Evolutionary conservation across 2,888 invertebrate genomes (phyloP), one percentile per base, ranked within the genome.

Genomic region (Cheilosia soror): DNA sequence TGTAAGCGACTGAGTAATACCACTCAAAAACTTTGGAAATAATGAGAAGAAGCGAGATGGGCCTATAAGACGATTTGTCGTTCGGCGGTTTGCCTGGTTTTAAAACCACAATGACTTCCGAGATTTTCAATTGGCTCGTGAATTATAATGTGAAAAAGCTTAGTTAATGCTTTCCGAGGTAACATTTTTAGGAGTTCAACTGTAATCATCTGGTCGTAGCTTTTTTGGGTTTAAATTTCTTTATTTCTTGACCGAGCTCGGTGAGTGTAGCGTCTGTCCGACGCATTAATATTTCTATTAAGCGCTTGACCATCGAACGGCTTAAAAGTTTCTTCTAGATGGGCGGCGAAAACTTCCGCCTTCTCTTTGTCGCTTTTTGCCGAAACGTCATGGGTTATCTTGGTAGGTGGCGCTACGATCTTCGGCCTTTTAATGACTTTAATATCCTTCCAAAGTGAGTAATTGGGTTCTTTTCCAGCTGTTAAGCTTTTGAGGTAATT

Each of bases 21-120:
- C 15, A 15, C 44, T 44, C n/a, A n/a, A 44, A 44, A 44, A 44
- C 31, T 31, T n/a, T 55, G 27, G 51, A 51, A 13, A 51, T 51
- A 4, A 27, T 27, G 13, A 11, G 27, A 11, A 51, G 51, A 29
- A 51, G 51, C 29, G 25, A 51, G 3, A 51, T 51, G 2, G 51
- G 51, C 27, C 51, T 27, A 3, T 51, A 51, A 7, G 51, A 51
- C 27, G 7, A n/a, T 27, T 27, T 27, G 5, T 51, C 51, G 2
- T 51, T 51, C 2, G 29, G 51, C 4, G 51, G 51, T 51, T 51
- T 51, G 11, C 27, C 51, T 20, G 20, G 20, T 20, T 20, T 20
- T 20, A 20, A 27, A 29, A 29, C 53, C 53, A 53, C 31, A 13
- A 53, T 53, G 13, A 29, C 53, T 29, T 53, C n/a, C n/a, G 42